These are phyloP conservation scores for Chymomyza caudatula DNA, from an alignment of 2,888 invertebrate genomes.

Conservation along the genomic window DNA sequence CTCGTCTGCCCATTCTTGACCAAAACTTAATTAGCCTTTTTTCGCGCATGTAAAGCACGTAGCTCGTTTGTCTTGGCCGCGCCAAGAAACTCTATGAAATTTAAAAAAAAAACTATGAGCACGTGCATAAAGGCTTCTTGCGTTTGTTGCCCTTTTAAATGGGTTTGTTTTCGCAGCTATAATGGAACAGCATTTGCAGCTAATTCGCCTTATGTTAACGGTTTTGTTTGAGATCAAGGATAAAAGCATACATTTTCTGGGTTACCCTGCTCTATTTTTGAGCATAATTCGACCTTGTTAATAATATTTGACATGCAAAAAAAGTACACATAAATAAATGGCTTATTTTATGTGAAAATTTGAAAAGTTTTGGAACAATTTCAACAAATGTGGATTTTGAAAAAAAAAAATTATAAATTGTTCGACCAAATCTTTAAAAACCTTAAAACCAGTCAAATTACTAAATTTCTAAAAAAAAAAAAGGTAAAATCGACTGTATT, in stretches of 20 bases:
- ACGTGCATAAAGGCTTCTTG: not conserved
- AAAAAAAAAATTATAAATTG: no score
- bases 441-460: no score
- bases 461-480: no score
- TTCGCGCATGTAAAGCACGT: not conserved
- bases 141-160: constrained; percentile 1
- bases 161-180: not conserved
- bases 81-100: not conserved
- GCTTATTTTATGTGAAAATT: not conserved
- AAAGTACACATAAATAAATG: not conserved
- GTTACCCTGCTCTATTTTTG: not conserved
- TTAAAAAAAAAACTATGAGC: not conserved
- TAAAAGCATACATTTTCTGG: not conserved
- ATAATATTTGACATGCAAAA: not conserved
- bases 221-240: constrained; percentile 7
- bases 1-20: not conserved
- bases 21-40: not conserved
- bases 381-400: not conserved
- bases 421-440: no score
- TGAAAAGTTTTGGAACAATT: not conserved
- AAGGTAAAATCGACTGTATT: no score
- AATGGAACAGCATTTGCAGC: not conserved
- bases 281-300: not conserved
- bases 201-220: not conserved
- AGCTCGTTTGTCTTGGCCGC: not conserved